phyloP scores from a whole-genome alignment of 2,797 vertebrate genomes.

The Anguilla marmorata region DNA sequence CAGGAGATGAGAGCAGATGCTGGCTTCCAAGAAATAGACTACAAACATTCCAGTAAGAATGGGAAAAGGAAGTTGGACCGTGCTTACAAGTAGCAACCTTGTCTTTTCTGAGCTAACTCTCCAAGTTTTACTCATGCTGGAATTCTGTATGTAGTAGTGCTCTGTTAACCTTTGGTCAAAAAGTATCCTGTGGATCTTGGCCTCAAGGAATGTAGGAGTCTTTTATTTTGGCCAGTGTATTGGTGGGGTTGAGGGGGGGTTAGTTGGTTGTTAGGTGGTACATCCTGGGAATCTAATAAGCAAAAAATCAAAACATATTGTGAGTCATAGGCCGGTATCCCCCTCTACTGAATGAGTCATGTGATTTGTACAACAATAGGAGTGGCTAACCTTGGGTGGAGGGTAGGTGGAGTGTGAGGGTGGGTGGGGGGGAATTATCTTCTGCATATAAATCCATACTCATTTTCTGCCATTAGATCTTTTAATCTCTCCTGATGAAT shows the following conservation, averaged over 20 bases:
- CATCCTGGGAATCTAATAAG: not conserved
- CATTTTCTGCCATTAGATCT: not conserved
- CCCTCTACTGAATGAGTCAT: conserved; percentile 7
- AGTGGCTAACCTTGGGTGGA: not conserved
- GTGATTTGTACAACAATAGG: not conserved
- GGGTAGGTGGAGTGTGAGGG: not conserved
- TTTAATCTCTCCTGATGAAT: conserved; percentile 11
- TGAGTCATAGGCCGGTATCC: not conserved
- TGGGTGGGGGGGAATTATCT: not conserved
- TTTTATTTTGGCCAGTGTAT: conserved; percentile 28
- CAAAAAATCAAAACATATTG: not conserved
- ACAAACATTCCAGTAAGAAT: conserved; percentile 54
- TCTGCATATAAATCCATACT: not conserved
- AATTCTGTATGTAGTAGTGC: conserved; percentile 66
- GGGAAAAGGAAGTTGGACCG: conserved; percentile 53
- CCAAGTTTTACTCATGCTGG: conserved; percentile 58
- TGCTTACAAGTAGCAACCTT: conserved; percentile 43
- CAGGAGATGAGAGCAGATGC: not conserved
- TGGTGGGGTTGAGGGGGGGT: conserved; percentile 11
- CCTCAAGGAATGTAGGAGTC: conserved; percentile 59
- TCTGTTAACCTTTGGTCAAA: conserved; percentile 63
- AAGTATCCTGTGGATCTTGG: conserved; percentile 57
- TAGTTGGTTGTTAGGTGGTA: not conserved
- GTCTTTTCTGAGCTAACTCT: conserved; percentile 56
- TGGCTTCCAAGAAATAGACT: conserved; percentile 46